Conservation (phyloP, 1,140 invertebrate genomes). For the Sarcophaga bullata region DNA sequence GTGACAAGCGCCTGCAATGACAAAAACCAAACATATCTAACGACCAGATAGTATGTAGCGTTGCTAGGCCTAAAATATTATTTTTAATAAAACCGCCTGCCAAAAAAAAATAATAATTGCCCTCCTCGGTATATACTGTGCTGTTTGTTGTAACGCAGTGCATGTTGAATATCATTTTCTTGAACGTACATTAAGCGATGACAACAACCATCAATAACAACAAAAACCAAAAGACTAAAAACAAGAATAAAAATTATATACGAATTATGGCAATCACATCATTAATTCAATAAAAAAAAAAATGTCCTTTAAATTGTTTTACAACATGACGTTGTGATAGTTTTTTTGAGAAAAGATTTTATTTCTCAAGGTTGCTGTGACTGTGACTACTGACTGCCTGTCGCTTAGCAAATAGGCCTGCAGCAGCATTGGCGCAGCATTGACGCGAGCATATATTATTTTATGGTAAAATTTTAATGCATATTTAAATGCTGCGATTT, state of each 20-base stretch:
- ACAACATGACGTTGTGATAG: not conserved
- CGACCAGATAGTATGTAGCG: no score
- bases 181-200: no score
- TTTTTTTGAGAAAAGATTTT: constrained; percentile 15
- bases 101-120: not conserved
- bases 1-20: no score
- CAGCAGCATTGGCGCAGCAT: no score
- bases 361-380: not conserved
- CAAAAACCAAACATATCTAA: no score
- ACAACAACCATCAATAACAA: no score
- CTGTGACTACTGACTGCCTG: not conserved
- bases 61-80: no score
- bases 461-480: not conserved
- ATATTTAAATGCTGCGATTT: not conserved
- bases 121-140: no score
- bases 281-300: constrained; percentile 9
- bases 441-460: constrained; percentile 1
- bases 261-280: constrained; percentile 14
- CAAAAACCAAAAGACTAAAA: not conserved
- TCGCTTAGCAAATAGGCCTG: not conserved
- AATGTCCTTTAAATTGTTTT: constrained; percentile 16
- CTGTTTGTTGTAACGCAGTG: not conserved
- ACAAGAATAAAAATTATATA: constrained; percentile 27
- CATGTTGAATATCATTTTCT: not conserved
- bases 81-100: not conserved